Conservation (phyloP, 2,888 invertebrate genomes). For the Acanthosepion pharaonis region DNA sequence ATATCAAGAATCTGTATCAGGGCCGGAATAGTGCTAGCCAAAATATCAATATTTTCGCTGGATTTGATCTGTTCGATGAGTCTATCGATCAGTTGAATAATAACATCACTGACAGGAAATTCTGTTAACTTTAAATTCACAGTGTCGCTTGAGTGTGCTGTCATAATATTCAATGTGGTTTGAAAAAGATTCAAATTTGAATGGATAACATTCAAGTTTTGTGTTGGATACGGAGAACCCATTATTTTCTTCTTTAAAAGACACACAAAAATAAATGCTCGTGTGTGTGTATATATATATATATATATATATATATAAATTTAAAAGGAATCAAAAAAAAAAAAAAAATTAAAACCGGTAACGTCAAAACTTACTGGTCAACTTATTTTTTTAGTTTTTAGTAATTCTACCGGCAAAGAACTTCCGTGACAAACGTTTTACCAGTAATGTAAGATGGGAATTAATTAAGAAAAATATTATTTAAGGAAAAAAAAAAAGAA, state of each 20-base stretch:
- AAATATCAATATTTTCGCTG: neutral
- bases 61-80: neutral
- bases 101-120: neutral
- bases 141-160: neutral
- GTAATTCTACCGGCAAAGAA: too few species aligned
- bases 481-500: too few species aligned
- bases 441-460: too few species aligned
- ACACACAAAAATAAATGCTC: neutral
- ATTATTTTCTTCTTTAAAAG: neutral
- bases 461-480: too few species aligned
- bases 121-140: neutral
- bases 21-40: neutral
- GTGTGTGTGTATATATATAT: too few species aligned
- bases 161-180: conserved; percentile 17
- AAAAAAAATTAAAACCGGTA: neutral
- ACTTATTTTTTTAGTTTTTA: too few species aligned
- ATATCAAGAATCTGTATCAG: neutral
- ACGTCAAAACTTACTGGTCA: too few species aligned
- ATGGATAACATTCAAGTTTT: neutral
- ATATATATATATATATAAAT: too few species aligned
- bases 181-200: conserved; percentile 38
- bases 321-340: neutral
- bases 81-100: neutral
- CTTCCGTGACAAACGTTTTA: too few species aligned
- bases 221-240: neutral